These are phyloP conservation scores for Rissa tridactyla DNA, from an alignment of 2,113 vertebrate genomes.

Conservation along the genomic window DNA sequence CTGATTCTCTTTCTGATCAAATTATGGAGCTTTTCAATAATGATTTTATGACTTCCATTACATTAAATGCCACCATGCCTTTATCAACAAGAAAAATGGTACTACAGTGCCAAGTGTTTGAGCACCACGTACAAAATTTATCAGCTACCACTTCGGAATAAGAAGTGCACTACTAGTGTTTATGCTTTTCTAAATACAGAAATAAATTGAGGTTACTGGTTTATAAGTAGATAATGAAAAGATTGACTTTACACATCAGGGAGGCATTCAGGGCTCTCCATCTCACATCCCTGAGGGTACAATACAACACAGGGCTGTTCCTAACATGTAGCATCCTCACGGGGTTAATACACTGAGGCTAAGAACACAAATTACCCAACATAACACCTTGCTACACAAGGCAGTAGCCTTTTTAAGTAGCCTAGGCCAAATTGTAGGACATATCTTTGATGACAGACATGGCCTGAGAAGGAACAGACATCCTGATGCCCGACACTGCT, in stretches of 20 bases:
- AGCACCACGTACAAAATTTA: neutral
- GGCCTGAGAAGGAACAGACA: neutral
- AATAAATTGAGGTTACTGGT: neutral
- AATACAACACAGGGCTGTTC: neutral
- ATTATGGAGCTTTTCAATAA: conserved; percentile 58
- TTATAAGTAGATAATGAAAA: neutral
- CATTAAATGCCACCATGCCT: conserved; percentile 33
- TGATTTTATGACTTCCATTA: conserved; percentile 51
- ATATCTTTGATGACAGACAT: neutral
- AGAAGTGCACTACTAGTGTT: neutral
- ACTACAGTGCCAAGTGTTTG: neutral
- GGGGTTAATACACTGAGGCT: neutral
- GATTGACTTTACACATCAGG: neutral
- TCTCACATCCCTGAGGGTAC: neutral
- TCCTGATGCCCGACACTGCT: neutral
- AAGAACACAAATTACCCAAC: neutral
- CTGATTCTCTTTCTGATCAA: conserved; percentile 35
- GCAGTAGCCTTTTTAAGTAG: neutral
- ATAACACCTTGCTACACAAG: neutral
- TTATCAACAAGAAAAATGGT: conserved; percentile 46
- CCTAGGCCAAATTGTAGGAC: neutral
- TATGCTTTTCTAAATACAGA: conserved; percentile 5
- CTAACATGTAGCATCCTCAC: neutral
- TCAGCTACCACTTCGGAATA: neutral
- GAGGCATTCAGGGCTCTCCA: neutral